These are phyloP conservation scores for Phyllostomus discolor DNA, from an alignment of 2,113 vertebrate species.

Conservation along the genomic window DNA sequence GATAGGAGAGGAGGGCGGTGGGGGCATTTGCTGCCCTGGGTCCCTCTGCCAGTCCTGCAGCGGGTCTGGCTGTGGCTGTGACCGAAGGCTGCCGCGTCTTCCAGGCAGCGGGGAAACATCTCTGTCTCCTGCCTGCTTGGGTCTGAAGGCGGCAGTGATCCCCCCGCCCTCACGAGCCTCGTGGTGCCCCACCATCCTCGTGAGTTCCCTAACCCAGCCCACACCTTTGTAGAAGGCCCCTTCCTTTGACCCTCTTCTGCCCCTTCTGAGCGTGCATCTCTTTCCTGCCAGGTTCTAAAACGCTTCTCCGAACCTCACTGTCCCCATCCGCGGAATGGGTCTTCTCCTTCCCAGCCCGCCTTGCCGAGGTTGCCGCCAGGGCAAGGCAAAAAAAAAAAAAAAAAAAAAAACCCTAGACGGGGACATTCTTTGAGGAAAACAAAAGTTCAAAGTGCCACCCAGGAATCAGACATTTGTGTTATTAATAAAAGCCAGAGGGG, in stretches of 20 bases:
- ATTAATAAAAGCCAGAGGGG: slow-evolving; percentile 69
- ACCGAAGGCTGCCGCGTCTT: neutral
- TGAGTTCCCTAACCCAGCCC: too few species aligned
- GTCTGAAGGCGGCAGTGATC: neutral
- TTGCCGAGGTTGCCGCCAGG: neutral
- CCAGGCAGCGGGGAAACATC: neutral
- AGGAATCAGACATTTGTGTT: slow-evolving; percentile 29
- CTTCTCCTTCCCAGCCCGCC: neutral
- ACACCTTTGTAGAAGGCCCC: neutral
- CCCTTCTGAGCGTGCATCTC: neutral
- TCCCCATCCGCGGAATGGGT: slow-evolving; percentile 15
- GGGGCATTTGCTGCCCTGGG: too few species aligned
- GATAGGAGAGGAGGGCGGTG: fast-evolving
- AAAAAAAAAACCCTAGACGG: neutral
- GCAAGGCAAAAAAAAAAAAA: neutral
- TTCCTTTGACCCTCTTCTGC: neutral
- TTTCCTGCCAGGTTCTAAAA: neutral
- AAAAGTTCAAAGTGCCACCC: slow-evolving; percentile 48
- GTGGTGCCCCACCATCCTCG: fast-evolving
- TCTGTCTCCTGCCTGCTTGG: neutral
- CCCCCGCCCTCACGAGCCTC: neutral
- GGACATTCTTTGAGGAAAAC: neutral
- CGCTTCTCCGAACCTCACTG: neutral
- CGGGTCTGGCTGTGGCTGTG: neutral
- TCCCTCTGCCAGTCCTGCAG: neutral